Evolutionary conservation across 2,797 vertebrate species (phyloP), one percentile per base, ranked within the genome.

Genomic region (Echeneis naucrates): DNA sequence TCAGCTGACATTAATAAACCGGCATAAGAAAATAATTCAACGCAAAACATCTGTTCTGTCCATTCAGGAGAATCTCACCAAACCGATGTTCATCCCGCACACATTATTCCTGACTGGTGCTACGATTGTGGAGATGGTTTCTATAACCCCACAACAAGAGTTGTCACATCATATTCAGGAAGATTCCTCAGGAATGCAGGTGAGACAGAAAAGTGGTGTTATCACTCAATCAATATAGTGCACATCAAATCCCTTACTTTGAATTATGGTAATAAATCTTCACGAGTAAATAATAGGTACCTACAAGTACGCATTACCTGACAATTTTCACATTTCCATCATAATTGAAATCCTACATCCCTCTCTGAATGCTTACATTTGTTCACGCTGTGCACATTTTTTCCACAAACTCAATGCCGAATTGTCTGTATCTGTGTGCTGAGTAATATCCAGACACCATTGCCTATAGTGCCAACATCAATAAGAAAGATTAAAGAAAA

Each of bases 51-150:
- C 8, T 59, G 4, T 69, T 62, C 42, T 74, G 51, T 84, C 57
- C 42, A 23, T 65, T 70, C 87, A 99, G 98, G 94, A 80, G 92
- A 95, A 88, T 95, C 95, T 84, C 98, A 97, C 67, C 74, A 97
- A 30, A 96, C 95, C 71, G 93, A 98, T 56, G 72, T 83, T 66
- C 94, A 97, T 85, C 96, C 96, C 51, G 93, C 96, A 21, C 87
- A 77, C 55, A 66, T 77, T 69, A 95, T 99, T 78, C 97, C 97
- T 14, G 68, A 90, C 19, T 95, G 95, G 44, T 96, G 92, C 80
- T 98, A 98, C 0, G 97, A 99, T 72, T 97, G 96, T 63, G 96
- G 95, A 23, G 96, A 99, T 19, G 97, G 98, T 69, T 98, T 98
- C 91, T 99, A 98, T 79, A 82, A 98, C 68, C 96, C 97, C 0